These are phyloP conservation scores for Eupeodes luniger DNA, from an alignment of 2,888 invertebrate genomes.

Conservation along the genomic window DNA sequence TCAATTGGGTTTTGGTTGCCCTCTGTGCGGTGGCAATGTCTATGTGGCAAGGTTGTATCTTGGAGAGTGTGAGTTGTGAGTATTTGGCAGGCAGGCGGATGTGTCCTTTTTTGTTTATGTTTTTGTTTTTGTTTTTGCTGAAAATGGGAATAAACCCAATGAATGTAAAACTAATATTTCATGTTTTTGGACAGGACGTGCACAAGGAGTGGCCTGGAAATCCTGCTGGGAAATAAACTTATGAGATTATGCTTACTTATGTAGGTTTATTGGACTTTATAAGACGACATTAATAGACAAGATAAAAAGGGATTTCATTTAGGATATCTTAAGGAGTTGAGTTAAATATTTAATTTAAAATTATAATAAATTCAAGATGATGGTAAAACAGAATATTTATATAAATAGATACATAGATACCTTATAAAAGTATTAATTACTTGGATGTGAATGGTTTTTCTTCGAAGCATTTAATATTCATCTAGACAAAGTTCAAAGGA, in stretches of 20 bases:
- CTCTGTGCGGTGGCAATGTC: background rate
- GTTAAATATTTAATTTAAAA: constrained; percentile 36
- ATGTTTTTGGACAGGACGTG: constrained; percentile 43
- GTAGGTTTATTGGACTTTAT: constrained; percentile 56
- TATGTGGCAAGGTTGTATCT: constrained; percentile 14
- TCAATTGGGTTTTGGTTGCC: constrained; percentile 28
- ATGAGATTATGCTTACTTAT: constrained; percentile 53
- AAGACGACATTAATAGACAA: constrained; percentile 28
- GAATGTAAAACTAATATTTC: constrained; percentile 63
- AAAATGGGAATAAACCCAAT: constrained; percentile 31
- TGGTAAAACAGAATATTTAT: background rate
- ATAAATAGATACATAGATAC: background rate
- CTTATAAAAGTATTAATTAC: no score
- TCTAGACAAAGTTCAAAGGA: no score
- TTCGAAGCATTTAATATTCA: no score
- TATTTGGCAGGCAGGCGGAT: constrained; percentile 11
- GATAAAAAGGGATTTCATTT: background rate
- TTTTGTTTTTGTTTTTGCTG: constrained; percentile 18
- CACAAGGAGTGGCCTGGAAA: constrained; percentile 23
- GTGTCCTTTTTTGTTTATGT: constrained; percentile 22
- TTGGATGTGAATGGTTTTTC: no score
- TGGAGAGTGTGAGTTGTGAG: background rate
- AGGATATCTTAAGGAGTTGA: constrained; percentile 29
- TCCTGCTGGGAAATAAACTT: constrained; percentile 63
- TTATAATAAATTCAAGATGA: background rate